Evolutionary conservation across 53 echinoderm and acorn worm genomes (phyloP), one percentile per base, ranked within the genome.

Genomic region (Echinarachnius parma): DNA sequence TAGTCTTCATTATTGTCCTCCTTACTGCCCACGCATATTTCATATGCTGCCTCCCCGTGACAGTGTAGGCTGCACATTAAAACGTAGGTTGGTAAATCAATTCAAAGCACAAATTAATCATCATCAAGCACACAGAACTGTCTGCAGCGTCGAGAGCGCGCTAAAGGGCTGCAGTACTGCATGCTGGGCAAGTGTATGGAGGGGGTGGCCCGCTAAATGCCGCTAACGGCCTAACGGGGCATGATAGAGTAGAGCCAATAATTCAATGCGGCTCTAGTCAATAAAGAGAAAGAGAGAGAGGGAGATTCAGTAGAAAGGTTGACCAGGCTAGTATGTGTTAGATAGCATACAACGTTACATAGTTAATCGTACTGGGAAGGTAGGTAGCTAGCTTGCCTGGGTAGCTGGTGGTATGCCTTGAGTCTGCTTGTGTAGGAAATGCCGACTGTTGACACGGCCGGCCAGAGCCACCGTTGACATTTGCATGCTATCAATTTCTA

Each of bases 401-500:
- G 27, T 62, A 24, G 28, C 20, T 50, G 35, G 52, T 33, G 31
- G 4, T 31, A 32, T 14, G 2, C 27, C 68, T n/a, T n/a, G n/a
- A n/a, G n/a, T n/a, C n/a, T 68, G 22, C 22, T 34, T 50, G 68
- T 52, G 68, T 50, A 52, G 50, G 50, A 52, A 68, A 31, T 37
- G 49, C 52, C 52, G 74, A 72, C 56, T 72, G 74, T 72, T 72
- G 74, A 72, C 74, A 72, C 28, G 74, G 28, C 34, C 42, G 57
- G 33, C 74, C 74, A 54, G 25, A 18, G 56, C 39, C 74, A 72
- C 56, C 20, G 42, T 26, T 72, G 74, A 72, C 74, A 72, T 72
- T 72, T 72, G 74, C 74, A 72, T 72, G 74, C 74, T 72, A 72
- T 72, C 74, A 72, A 56, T 72, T 72, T 57, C 74, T 52, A n/a